These are phyloP conservation scores for Ferdinandea cuprea DNA, from an alignment of 2,888 invertebrate genomes.

Conservation along the genomic window DNA sequence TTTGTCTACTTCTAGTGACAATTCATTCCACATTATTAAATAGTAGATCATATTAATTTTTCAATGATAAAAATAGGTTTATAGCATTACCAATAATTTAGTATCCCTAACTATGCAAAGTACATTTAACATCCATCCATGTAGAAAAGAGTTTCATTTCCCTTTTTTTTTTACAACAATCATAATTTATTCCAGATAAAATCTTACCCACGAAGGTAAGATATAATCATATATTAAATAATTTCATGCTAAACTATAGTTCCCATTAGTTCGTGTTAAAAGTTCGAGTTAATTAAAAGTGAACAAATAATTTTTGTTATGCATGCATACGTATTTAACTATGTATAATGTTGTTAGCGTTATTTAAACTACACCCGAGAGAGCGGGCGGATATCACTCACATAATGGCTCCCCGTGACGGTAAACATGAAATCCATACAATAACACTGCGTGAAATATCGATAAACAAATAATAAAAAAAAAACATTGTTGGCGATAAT, in stretches of 20 bases:
- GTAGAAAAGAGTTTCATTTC: no score
- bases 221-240: conserved; percentile 9
- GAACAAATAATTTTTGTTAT: neutral
- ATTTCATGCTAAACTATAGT: conserved; percentile 17
- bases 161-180: neutral
- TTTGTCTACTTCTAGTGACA: no score
- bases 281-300: conserved; percentile 18
- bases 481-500: conserved; percentile 14
- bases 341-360: neutral
- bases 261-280: conserved; percentile 18
- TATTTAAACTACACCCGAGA: neutral
- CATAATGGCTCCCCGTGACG: conserved; percentile 16
- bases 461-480: no score
- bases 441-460: conserved; percentile 28
- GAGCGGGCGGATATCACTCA: conserved; percentile 11
- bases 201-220: neutral
- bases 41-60: no score
- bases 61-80: no score
- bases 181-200: conserved; percentile 10
- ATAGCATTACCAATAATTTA: no score
- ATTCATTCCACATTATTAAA: no score
- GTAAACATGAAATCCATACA: conserved; percentile 15
- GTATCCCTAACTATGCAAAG: no score
- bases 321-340: conserved; percentile 2
- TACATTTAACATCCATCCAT: no score